phyloP scores from a whole-genome alignment of 2,888 invertebrate genomes.

The Lypha dubia region DNA sequence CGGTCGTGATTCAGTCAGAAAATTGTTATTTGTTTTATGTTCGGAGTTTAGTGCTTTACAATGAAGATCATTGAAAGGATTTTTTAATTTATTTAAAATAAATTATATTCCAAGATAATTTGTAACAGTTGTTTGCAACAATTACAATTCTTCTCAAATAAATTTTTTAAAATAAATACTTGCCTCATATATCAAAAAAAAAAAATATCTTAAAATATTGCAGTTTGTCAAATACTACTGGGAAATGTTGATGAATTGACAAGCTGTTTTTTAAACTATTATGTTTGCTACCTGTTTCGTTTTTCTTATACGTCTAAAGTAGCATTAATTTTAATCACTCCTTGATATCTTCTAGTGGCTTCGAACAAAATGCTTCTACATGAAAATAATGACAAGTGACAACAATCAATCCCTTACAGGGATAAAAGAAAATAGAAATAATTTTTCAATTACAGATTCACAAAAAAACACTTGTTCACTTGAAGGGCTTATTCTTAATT shows the following conservation, averaged over 20 bases:
- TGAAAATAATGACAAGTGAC: conserved; percentile 59
- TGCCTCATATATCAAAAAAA: neutral
- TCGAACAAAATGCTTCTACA: neutral
- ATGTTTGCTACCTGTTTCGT: conserved; percentile 67
- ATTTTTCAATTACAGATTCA: conserved; percentile 39
- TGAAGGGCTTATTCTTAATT: conserved; percentile 64
- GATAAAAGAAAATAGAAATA: neutral
- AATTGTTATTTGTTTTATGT: too few relatives aligned
- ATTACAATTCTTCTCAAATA: too few relatives aligned
- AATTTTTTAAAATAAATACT: neutral
- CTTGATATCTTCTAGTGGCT: conserved; percentile 27
- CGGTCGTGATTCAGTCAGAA: too few relatives aligned
- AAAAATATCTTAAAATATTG: neutral
- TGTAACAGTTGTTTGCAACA: neutral
- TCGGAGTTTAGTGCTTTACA: too few relatives aligned
- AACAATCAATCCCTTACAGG: conserved; percentile 67
- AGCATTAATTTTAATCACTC: conserved; percentile 52
- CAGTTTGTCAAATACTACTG: conserved; percentile 42
- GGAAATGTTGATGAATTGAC: conserved; percentile 60
- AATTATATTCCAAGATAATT: too few relatives aligned
- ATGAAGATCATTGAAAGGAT: too few relatives aligned
- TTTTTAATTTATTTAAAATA: too few relatives aligned
- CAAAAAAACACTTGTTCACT: conserved; percentile 68
- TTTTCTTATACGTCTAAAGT: conserved; percentile 13
- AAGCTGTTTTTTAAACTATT: conserved; percentile 17